Evolutionary conservation across 2,888 invertebrate genomes (phyloP).

Genomic region (Drosophila aldrichi): DNA sequence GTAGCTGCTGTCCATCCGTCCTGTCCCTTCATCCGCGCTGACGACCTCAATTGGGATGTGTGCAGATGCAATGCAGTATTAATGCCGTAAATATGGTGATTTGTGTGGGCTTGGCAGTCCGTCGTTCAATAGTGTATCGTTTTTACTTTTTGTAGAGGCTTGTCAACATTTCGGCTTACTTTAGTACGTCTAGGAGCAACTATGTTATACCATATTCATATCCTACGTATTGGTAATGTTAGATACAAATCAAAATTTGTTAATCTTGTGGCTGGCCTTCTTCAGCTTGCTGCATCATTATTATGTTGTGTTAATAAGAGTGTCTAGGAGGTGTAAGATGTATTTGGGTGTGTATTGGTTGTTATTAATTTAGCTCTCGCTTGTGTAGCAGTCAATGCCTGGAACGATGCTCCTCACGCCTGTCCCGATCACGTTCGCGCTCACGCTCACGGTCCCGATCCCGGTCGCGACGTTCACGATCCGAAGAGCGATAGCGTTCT

Average conservation of each 20-base stretch:
- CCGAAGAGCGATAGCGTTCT: constrained; percentile 92
- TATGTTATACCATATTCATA: constrained; percentile 78
- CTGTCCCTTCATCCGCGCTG: constrained; percentile 47
- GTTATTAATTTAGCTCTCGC: constrained; percentile 52
- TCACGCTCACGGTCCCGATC: constrained; percentile 89
- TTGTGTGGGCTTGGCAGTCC: constrained; percentile 49
- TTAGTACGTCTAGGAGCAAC: constrained; percentile 78
- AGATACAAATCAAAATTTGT: constrained; percentile 73
- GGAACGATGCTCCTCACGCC: constrained; percentile 90
- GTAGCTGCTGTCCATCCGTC: constrained; percentile 35
- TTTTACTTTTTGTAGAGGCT: constrained; percentile 28
- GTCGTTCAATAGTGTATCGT: constrained; percentile 38
- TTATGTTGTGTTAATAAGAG: constrained; percentile 66
- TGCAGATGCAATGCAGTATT: constrained; percentile 22
- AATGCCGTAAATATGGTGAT: constrained; percentile 15
- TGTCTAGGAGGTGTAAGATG: constrained; percentile 55
- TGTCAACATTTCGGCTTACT: constrained; percentile 74
- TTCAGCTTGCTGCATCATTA: constrained; percentile 54
- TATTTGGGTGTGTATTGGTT: constrained; percentile 46
- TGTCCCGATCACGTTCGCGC: constrained; percentile 88
- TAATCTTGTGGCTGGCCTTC: constrained; percentile 60
- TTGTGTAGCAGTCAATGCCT: constrained; percentile 86
- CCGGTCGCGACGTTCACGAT: constrained; percentile 88
- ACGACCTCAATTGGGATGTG: constrained; percentile 21
- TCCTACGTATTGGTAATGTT: constrained; percentile 81